Percentiles rank a stretch among this genome's conserved stretches.
Conservation (phyloP, 2,888 invertebrate species). For the Amaurobius ferox region DNA sequence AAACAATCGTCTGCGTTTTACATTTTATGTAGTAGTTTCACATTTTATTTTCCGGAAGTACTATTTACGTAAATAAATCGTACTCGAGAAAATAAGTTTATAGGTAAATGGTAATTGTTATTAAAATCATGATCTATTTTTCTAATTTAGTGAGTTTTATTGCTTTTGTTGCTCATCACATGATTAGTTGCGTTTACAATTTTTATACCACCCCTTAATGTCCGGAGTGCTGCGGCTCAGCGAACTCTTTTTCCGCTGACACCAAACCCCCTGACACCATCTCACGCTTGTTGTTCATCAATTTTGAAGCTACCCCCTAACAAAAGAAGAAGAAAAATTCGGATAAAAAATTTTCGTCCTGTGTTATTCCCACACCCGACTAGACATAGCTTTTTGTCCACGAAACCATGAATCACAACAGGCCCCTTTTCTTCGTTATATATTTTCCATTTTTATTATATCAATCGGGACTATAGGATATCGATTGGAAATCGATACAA, state of each 20-base stretch:
- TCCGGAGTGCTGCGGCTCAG: slow-evolving; percentile 23
- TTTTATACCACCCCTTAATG: not conserved
- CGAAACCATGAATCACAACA: slow-evolving; percentile 52
- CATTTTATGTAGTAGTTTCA: too few species aligned
- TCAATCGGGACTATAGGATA: slow-evolving; percentile 53
- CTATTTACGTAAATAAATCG: too few species aligned
- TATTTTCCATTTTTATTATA: slow-evolving; percentile 16
- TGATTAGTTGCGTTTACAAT: not conserved
- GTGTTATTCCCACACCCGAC: slow-evolving; percentile 40
- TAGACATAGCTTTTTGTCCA: slow-evolving; percentile 32
- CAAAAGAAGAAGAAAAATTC: slow-evolving; percentile 13
- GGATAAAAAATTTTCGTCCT: slow-evolving; percentile 30
- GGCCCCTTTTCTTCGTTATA: not conserved
- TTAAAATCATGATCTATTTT: too few species aligned
- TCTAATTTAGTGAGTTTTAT: too few species aligned
- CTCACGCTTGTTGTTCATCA: slow-evolving; percentile 68
- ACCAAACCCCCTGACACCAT: slow-evolving; percentile 43
- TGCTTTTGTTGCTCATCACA: not conserved
- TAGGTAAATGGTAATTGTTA: too few species aligned
- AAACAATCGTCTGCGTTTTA: too few species aligned
- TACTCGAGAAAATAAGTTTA: too few species aligned
- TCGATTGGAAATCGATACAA: slow-evolving; percentile 49
- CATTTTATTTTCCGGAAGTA: too few species aligned
- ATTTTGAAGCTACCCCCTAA: slow-evolving; percentile 41
- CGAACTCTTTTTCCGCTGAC: slow-evolving; percentile 31